Percentiles rank a stretch among this genome's conserved stretches.
Conservation (phyloP, 1,140 invertebrate genomes). For the Aphidius ervi region DNA sequence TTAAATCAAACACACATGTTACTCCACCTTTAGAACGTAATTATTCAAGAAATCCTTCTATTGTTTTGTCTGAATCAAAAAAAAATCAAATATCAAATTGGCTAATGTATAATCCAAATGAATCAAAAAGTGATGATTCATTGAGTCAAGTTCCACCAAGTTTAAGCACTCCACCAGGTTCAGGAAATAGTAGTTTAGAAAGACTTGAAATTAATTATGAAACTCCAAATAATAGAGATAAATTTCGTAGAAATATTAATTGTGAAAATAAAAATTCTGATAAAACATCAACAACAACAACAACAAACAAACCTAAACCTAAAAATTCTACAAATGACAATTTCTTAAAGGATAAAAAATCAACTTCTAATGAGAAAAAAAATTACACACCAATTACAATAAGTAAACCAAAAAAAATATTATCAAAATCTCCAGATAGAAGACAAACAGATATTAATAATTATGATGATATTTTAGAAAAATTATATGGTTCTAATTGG, state of each 20-base stretch:
- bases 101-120: constrained; percentile 37
- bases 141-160: constrained; percentile 33
- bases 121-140: constrained; percentile 34
- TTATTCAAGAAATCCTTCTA: constrained; percentile 6
- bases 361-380: neutral
- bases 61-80: constrained; percentile 35
- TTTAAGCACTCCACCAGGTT: constrained; percentile 24
- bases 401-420: constrained; percentile 3
- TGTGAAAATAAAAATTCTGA: constrained; percentile 14
- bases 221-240: constrained; percentile 50
- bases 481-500: constrained; percentile 54
- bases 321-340: constrained; percentile 21
- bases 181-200: constrained; percentile 49
- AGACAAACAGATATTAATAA: constrained; percentile 29
- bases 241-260: constrained; percentile 20
- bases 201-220: constrained; percentile 45
- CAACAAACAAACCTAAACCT: neutral
- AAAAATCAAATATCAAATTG: constrained; percentile 43
- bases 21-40: constrained; percentile 18
- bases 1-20: constrained; percentile 21
- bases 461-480: constrained; percentile 51
- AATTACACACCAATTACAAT: constrained; percentile 11
- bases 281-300: neutral
- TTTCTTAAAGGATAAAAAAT: constrained; percentile 17
- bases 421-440: too few relatives aligned